Percentiles rank a stretch among this genome's conserved stretches.
Evolutionary conservation across 2,797 vertebrate genomes (phyloP).

Genomic region (Mastacembelus armatus): DNA sequence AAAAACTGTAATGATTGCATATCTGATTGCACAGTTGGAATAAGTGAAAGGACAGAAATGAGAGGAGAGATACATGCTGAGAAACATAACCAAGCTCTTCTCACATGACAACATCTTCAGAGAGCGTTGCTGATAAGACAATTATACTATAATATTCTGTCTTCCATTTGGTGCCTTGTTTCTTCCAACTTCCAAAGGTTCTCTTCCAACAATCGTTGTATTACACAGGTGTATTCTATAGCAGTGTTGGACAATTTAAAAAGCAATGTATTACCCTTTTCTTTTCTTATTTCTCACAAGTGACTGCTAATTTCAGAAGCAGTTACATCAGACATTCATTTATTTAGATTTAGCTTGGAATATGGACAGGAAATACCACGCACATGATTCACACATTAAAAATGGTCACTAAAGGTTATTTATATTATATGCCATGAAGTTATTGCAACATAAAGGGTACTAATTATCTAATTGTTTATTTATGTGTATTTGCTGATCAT

Average conservation of each 20-base stretch:
- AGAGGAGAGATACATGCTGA: slow-evolving; percentile 54
- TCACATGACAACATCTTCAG: slow-evolving; percentile 57
- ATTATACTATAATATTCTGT: slow-evolving; percentile 40
- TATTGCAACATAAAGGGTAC: no score
- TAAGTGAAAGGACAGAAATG: slow-evolving; percentile 60
- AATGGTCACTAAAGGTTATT: no score
- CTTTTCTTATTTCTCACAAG: no score
- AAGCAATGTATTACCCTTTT: neutral
- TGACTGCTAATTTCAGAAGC: neutral
- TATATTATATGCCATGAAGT: no score
- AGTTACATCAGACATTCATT: neutral
- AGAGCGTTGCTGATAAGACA: slow-evolving; percentile 51
- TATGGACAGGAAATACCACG: no score
- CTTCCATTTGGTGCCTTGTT: slow-evolving; percentile 17
- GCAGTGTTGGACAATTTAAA: neutral
- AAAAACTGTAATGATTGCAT: slow-evolving; percentile 63
- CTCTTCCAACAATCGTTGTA: neutral
- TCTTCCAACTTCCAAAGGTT: slow-evolving; percentile 5
- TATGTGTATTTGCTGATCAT: no score
- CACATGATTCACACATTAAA: no score
- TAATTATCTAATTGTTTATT: no score
- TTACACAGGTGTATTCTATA: neutral
- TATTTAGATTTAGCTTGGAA: no score
- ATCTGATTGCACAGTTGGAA: slow-evolving; percentile 70
- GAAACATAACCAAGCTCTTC: slow-evolving; percentile 60